Percentiles rank a stretch among this genome's conserved stretches.
Conservation (phyloP, 2,113 vertebrate genomes). For the Cinclus mexicanus region DNA sequence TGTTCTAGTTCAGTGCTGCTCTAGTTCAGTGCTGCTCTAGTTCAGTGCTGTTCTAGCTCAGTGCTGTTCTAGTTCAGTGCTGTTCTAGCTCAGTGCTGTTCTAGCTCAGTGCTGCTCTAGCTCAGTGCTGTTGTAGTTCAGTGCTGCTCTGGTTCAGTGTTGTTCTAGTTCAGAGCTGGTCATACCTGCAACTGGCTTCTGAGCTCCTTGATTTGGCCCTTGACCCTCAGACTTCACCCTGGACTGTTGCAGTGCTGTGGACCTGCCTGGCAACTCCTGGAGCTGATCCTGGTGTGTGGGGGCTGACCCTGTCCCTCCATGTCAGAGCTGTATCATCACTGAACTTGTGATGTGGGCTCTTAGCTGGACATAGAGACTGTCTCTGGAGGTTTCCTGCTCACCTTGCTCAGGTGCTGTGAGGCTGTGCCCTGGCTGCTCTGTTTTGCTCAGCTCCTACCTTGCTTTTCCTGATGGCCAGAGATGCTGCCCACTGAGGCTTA, state of each 20-base stretch:
- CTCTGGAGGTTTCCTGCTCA: neutral
- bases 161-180: neutral
- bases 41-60: no score
- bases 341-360: neutral
- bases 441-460: neutral
- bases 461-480: neutral
- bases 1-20: neutral
- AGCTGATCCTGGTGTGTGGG: neutral
- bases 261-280: neutral
- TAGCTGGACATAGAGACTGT: neutral
- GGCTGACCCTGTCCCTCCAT: neutral
- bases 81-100: no score
- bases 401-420: neutral
- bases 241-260: neutral
- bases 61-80: no score
- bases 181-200: neutral
- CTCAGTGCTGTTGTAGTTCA: no score
- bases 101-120: no score
- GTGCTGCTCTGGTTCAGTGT: no score
- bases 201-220: neutral
- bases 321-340: neutral
- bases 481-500: neutral
- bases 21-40: no score
- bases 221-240: neutral
- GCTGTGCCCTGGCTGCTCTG: neutral